Evolutionary conservation across 2,113 vertebrate species (phyloP).

Genomic region (Junco hyemalis): DNA sequence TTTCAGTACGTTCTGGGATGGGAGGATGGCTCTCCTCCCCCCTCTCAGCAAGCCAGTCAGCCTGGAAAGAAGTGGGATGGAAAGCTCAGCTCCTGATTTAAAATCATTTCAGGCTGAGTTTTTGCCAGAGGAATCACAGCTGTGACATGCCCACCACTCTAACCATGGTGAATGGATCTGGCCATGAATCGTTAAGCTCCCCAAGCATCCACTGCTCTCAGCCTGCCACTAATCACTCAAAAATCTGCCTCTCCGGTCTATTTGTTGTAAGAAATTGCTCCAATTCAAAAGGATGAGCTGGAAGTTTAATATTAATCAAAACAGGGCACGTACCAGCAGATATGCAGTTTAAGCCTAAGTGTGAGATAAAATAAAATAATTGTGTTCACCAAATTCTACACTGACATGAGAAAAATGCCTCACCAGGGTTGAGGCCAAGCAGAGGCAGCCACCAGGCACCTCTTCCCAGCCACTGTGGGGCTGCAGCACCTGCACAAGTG

Average conservation of each 20-base stretch:
- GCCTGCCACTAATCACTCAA: constrained; percentile 71
- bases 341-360: constrained; percentile 40
- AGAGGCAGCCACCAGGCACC: neutral
- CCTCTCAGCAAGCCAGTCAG: neutral
- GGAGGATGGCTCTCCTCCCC: neutral
- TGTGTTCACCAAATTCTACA: neutral
- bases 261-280: constrained; percentile 72
- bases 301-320: constrained; percentile 75
- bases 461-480: neutral
- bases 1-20: neutral
- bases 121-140: constrained; percentile 30
- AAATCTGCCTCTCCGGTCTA: constrained; percentile 56
- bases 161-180: constrained; percentile 63
- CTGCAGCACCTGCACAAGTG: neutral
- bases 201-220: constrained; percentile 38
- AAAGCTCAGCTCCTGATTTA: constrained; percentile 21
- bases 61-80: neutral
- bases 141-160: constrained; percentile 50
- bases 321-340: constrained; percentile 44
- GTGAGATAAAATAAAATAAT: constrained; percentile 58
- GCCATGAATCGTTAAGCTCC: constrained; percentile 69
- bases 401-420: neutral
- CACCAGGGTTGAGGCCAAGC: neutral
- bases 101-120: constrained; percentile 20
- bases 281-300: constrained; percentile 70